Conservation (phyloP, 2,797 vertebrate species). For the Crax fasciolata region DNA sequence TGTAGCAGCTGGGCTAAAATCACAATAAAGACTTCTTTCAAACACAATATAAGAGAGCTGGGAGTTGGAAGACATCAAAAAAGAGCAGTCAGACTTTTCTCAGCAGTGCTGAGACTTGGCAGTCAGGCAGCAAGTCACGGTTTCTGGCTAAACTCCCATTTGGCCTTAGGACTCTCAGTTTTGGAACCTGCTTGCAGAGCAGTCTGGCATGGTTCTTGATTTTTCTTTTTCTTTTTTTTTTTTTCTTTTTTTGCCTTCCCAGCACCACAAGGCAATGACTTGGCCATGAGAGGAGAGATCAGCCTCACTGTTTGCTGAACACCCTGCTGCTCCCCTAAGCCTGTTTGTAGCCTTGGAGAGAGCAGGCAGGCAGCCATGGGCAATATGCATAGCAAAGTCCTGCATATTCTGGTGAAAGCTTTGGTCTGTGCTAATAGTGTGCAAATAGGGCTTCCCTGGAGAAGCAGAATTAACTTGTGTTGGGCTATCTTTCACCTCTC, state of each 20-base stretch:
- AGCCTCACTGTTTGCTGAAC: not conserved
- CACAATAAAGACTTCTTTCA: not conserved
- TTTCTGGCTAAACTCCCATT: not conserved
- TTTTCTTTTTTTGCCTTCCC: not conserved
- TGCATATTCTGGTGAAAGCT: not conserved
- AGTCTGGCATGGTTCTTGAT: not conserved
- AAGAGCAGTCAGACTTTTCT: not conserved
- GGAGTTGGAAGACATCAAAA: not conserved
- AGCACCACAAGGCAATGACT: not conserved
- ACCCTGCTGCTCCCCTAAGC: not conserved
- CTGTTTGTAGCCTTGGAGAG: not conserved
- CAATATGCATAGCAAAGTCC: not conserved
- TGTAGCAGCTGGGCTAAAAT: not conserved
- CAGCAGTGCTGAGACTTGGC: not conserved
- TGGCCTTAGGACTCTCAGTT: not conserved
- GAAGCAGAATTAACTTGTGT: not conserved
- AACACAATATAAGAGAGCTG: not conserved
- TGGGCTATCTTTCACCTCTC: not conserved
- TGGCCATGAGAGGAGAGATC: not conserved
- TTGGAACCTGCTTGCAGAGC: not conserved
- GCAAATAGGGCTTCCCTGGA: not conserved
- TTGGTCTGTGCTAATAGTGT: not conserved
- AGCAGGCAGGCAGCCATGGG: not conserved
- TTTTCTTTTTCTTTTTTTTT: no score
- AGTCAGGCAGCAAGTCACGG: accelerated